Base-by-base conservation (phyloP, 2,797 vertebrate species). In the Sebastes iracundus region DNA sequence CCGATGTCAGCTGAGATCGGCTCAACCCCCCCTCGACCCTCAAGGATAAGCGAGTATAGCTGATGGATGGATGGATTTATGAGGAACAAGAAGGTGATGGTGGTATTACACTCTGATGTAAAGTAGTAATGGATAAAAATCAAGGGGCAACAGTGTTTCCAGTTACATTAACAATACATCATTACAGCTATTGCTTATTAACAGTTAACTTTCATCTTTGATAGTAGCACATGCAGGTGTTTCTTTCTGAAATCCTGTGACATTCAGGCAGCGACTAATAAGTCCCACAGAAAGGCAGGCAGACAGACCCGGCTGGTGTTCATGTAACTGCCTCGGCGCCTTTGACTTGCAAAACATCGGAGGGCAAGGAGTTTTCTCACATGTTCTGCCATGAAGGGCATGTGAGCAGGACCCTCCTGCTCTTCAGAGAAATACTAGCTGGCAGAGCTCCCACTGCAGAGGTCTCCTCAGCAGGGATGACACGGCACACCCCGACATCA, bases 401-500 rank as follows among this genome's bases (percentile, higher is more conserved):
- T 83, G 88, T 83, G 87, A 90, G 88, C 42, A 63, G 35, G 83
- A 79, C 66, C 84, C 75, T 80, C 71, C 61, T 76, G 77, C 76
- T 86, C 80, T 86, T 80, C 73, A 80, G 77, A 88, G 82, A 65
- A 85, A 87, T 78, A 72, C 63, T 75, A 58, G 75, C n/a, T 88
- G 82, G 87, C 86, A 85, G 84, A 80, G 80, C 83, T 87, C 86
- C 80, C 70, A 25, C 81, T 66, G 78, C 85, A 73, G 82, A 87
- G 85, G 87, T 91, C 74, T 87, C 84, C 86, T 87, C 74, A 52
- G 81, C 73, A 20, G 79, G 84, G 67, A 82, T 71, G 72, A 85
- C 86, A 86, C 7, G 20, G 69, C 80, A 84, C 83, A 74, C 77
- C 70, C 82, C 58, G 1, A 90, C 83, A 89, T 92, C 90, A 92